phyloP scores from a whole-genome alignment of 2,113 vertebrate species.

The Melierax canorus region DNA sequence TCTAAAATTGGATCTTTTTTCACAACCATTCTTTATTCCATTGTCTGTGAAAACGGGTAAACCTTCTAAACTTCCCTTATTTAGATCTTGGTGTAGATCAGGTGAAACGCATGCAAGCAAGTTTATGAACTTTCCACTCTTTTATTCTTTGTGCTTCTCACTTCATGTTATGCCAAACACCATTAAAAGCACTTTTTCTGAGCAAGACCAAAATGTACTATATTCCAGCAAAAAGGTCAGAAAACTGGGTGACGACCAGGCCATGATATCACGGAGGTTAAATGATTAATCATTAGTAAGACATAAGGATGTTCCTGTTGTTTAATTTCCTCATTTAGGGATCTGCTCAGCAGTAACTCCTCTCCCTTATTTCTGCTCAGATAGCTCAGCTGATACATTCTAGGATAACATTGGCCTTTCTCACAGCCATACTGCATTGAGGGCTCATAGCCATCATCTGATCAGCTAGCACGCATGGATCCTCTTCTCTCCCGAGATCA shows the following conservation, averaged over 20 bases:
- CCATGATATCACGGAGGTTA: neutral
- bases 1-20: neutral
- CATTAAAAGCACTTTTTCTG: neutral
- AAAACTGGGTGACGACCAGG: neutral
- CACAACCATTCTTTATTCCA: neutral
- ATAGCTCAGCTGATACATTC: neutral
- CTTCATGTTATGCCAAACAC: neutral
- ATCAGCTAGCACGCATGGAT: neutral
- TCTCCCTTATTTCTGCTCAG: neutral
- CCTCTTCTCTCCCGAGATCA: neutral
- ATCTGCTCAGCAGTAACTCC: neutral
- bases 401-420: neutral
- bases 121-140: neutral
- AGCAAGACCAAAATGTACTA: neutral
- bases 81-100: neutral
- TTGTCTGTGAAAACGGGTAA: neutral
- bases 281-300: neutral
- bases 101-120: neutral
- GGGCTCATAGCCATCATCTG: neutral
- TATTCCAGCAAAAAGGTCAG: neutral
- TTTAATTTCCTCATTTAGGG: slow-evolving; percentile 2
- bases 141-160: neutral
- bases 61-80: neutral
- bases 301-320: neutral
- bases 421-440: neutral